Evolutionary conservation across 2,888 invertebrate genomes (phyloP), one percentile per base, ranked within the genome.

Genomic region (Encarsia formosa): DNA sequence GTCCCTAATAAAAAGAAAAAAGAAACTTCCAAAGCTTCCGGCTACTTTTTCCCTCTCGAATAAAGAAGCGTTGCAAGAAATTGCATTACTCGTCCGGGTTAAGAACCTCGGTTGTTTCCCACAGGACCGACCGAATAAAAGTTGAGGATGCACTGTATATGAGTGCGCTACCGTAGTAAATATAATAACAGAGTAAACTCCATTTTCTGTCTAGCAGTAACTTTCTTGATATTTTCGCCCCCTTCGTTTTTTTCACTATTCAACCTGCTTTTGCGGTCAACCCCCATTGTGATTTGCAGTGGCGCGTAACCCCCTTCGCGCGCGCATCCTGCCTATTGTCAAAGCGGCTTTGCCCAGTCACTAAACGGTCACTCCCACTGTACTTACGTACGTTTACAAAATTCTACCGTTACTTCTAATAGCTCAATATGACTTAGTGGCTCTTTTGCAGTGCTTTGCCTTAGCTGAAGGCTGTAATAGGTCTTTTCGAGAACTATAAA

Each of bases 241-340:
- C 18, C 20, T 59, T 64, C 62, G 66, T 69, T 66, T 65, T 69
- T 67, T 67, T 65, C 69, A 70, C 62, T 62, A 61, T 61, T 68
- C 39, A 9, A 18, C 16, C 16, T 39, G 26, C 34, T 61, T 68
- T 66, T 69, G 71, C 65, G 70, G 70, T 71, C 62, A 62, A 48
- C 40, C 48, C 43, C 69, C 65, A 70, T 70, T 72, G 68, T 71
- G 68, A 71, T 71, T 69, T 69, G 65, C 65, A 61, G 62, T 63
- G 63, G 63, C 64, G 43, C 24, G 41, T 37, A 45, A 47, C 44
- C 41, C 49, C 55, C 24, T 35, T 41, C 32, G 40, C 42, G 43
- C 41, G 65, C 63, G 65, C 66, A 71, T 72, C 72, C 72, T 71
- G 71, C 63, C 65, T 63, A 72, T 73, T 73, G 71, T 73, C 57